Evolutionary conservation across 2,797 vertebrate species (phyloP).

Genomic region (Helarctos malayanus): DNA sequence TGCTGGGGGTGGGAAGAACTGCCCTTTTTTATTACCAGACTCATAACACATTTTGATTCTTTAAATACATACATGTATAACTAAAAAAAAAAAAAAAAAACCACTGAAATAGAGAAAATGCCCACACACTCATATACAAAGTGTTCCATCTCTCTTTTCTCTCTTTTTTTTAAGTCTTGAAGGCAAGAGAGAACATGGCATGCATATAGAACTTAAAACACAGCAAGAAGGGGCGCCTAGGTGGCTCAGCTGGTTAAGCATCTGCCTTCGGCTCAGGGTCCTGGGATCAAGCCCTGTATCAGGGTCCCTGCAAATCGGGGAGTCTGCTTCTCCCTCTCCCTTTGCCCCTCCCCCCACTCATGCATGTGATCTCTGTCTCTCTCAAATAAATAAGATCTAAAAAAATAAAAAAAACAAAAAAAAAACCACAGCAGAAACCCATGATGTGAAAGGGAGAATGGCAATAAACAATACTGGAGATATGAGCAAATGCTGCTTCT

Average conservation of each 20-base stretch:
- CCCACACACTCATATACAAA: neutral
- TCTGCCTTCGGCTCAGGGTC: neutral
- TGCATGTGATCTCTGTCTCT: neutral
- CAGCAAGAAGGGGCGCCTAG: neutral
- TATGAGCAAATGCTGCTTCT: neutral
- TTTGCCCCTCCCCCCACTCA: neutral
- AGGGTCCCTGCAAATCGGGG: neutral
- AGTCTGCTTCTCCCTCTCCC: neutral
- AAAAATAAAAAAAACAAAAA: neutral
- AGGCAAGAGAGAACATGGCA: neutral
- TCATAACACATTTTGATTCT: conserved; percentile 6
- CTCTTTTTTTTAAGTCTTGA: neutral
- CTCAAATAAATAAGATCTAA: neutral
- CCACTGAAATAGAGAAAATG: neutral
- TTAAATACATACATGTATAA: conserved; percentile 18
- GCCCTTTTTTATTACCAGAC: conserved; percentile 33
- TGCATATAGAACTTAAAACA: neutral
- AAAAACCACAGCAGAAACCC: neutral
- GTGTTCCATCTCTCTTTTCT: neutral
- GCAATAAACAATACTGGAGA: neutral
- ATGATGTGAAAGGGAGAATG: neutral
- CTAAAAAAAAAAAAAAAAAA: neutral
- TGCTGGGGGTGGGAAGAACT: neutral
- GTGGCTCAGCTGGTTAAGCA: neutral
- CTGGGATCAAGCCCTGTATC: neutral